A percentile compares a stretch with the other conserved stretches of the same genome.
phyloP scores from a whole-genome alignment of 1,140 invertebrate species.

The Drosophila melanica region DNA sequence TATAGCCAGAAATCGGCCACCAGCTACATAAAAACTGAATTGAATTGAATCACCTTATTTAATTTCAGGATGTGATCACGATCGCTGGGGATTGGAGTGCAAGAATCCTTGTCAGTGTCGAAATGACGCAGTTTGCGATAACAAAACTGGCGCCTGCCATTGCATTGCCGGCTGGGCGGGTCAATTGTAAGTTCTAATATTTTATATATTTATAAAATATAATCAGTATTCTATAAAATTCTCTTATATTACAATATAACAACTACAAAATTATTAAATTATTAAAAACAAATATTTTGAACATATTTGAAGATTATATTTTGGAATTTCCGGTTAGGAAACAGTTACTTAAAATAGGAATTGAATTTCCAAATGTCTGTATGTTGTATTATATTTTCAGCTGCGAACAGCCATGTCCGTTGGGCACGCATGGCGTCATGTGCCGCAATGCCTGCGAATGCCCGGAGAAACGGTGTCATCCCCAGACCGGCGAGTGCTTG shows the following conservation, averaged over 20 bases:
- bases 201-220: too few relatives aligned
- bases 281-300: too few relatives aligned
- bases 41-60: too few relatives aligned
- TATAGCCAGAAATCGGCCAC: conserved; percentile 5
- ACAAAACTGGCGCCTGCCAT: conserved; percentile 74
- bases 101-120: conserved; percentile 70
- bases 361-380: too few relatives aligned
- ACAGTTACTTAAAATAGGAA: too few relatives aligned
- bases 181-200: conserved; percentile 60
- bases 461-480: conserved; percentile 69
- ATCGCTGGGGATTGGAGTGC: conserved; percentile 81
- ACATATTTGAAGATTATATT: too few relatives aligned
- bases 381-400: conserved; percentile 33
- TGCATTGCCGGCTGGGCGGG: conserved; percentile 79
- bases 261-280: too few relatives aligned
- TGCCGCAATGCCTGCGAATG: conserved; percentile 80
- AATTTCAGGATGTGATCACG: conserved; percentile 71
- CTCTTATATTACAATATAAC: too few relatives aligned
- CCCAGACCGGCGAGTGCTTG: conserved; percentile 69
- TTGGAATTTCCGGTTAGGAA: too few relatives aligned
- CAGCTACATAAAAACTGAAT: too few relatives aligned
- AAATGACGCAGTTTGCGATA: conserved; percentile 77
- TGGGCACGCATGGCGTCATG: conserved; percentile 77
- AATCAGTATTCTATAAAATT: too few relatives aligned
- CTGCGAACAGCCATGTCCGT: conserved; percentile 77